phyloP scores from a whole-genome alignment of 64 coral and sea anemone species.

The Montipora sp. region DNA sequence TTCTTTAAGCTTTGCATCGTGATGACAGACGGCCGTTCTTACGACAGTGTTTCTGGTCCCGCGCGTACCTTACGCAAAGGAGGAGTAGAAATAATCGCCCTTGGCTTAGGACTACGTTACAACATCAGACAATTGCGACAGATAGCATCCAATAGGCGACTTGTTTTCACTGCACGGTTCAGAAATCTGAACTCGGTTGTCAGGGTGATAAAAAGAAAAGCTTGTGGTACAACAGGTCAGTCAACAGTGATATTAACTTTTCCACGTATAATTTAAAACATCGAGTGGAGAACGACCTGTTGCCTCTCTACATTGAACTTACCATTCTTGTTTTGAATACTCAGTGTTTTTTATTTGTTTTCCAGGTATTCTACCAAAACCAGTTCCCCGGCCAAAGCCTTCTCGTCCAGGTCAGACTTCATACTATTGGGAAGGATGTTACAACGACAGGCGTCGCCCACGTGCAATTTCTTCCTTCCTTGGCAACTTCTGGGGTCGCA shows the following conservation, averaged over 20 bases:
- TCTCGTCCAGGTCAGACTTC: slow-evolving; percentile 17
- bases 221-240: slow-evolving; percentile 33
- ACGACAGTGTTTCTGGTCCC: slow-evolving; percentile 33
- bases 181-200: slow-evolving; percentile 61
- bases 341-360: neutral
- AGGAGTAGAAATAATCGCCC: slow-evolving; percentile 41
- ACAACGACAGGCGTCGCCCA: slow-evolving; percentile 15
- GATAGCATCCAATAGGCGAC: slow-evolving; percentile 58
- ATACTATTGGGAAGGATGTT: slow-evolving; percentile 61
- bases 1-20: slow-evolving; percentile 42
- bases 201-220: slow-evolving; percentile 49
- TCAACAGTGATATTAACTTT: neutral
- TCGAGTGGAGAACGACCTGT: neutral
- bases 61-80: slow-evolving; percentile 27
- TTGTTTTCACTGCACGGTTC: slow-evolving; percentile 67
- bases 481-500: slow-evolving; percentile 31
- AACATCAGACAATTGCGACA: slow-evolving; percentile 45
- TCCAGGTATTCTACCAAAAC: slow-evolving; percentile 16
- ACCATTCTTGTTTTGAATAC: neutral
- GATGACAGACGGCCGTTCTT: slow-evolving; percentile 67
- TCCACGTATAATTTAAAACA: too few relatives aligned
- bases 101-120: slow-evolving; percentile 62
- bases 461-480: slow-evolving; percentile 26
- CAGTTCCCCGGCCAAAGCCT: slow-evolving; percentile 12
- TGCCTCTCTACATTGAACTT: neutral